Evolutionary conservation across 2,888 invertebrate species (phyloP).

Genomic region (Trichacis sp.): DNA sequence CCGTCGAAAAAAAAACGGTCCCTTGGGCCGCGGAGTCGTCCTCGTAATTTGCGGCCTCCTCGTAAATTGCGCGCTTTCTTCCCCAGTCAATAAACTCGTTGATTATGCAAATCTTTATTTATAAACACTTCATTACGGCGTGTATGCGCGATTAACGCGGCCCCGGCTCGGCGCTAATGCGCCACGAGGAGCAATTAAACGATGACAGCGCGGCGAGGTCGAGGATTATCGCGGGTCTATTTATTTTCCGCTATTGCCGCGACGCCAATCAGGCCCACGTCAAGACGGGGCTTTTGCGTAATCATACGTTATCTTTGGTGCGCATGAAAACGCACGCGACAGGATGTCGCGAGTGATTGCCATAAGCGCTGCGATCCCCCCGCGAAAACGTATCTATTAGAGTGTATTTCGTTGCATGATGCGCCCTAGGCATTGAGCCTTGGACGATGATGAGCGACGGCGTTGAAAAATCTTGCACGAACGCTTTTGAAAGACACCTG

Average conservation of each 20-base stretch:
- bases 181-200: slow-evolving; percentile 61
- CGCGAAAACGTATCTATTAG: slow-evolving; percentile 35
- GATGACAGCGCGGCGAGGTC: slow-evolving; percentile 52
- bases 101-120: slow-evolving; percentile 68
- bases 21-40: background rate
- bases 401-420: slow-evolving; percentile 21
- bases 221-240: slow-evolving; percentile 25
- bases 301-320: slow-evolving; percentile 26
- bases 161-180: slow-evolving; percentile 56
- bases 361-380: slow-evolving; percentile 17
- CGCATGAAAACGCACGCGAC: slow-evolving; percentile 35
- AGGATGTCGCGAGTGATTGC: slow-evolving; percentile 32
- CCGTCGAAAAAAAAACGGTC: background rate
- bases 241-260: slow-evolving; percentile 33
- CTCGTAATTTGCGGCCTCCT: slow-evolving; percentile 1
- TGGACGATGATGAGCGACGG: slow-evolving; percentile 1
- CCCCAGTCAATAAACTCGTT: slow-evolving; percentile 59
- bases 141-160: slow-evolving; percentile 67
- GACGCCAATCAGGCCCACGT: slow-evolving; percentile 15
- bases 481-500: slow-evolving; percentile 28
- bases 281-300: slow-evolving; percentile 14
- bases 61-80: slow-evolving; percentile 26
- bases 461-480: slow-evolving; percentile 18
- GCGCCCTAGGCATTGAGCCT: background rate
- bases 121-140: slow-evolving; percentile 66